phyloP scores from a whole-genome alignment of 2,888 invertebrate genomes.

The Mesorhabditis sp. region DNA sequence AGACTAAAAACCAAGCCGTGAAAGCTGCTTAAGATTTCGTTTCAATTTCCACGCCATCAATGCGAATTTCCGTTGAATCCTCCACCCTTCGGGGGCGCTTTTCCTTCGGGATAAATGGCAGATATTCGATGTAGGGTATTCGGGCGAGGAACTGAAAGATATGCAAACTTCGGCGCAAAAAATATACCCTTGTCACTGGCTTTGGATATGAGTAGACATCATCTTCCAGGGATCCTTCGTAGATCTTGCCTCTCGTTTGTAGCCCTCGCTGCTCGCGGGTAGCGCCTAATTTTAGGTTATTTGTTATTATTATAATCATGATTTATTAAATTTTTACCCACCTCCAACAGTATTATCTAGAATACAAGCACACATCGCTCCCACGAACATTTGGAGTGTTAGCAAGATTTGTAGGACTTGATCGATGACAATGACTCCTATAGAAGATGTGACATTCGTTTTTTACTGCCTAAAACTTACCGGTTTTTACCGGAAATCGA shows the following conservation, averaged over 20 bases:
- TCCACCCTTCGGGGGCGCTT: slow-evolving; percentile 17
- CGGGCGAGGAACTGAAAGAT: slow-evolving; percentile 8
- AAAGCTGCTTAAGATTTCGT: no score
- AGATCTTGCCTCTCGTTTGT: slow-evolving; percentile 38
- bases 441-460: background rate
- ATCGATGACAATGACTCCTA: slow-evolving; percentile 25
- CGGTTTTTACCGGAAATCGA: slow-evolving; percentile 23
- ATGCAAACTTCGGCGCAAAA: no score
- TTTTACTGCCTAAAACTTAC: slow-evolving; percentile 7
- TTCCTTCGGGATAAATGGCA: slow-evolving; percentile 47
- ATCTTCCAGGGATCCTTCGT: slow-evolving; percentile 33
- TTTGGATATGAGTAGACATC: slow-evolving; percentile 42
- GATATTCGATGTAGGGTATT: slow-evolving; percentile 32
- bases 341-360: slow-evolving; percentile 54
- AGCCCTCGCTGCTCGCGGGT: slow-evolving; percentile 53
- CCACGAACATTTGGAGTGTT: slow-evolving; percentile 55
- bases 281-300: slow-evolving; percentile 32
- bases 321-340: slow-evolving; percentile 10
- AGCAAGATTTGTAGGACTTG: slow-evolving; percentile 46
- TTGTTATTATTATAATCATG: background rate
- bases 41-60: no score
- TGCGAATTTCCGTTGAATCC: no score
- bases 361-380: slow-evolving; percentile 53
- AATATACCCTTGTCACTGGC: slow-evolving; percentile 28
- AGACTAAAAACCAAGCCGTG: no score